Percentiles rank a stretch among this genome's conserved stretches.
These are phyloP conservation scores for Scaeva pyrastri DNA, from an alignment of 2,888 invertebrate species.

Conservation along the genomic window DNA sequence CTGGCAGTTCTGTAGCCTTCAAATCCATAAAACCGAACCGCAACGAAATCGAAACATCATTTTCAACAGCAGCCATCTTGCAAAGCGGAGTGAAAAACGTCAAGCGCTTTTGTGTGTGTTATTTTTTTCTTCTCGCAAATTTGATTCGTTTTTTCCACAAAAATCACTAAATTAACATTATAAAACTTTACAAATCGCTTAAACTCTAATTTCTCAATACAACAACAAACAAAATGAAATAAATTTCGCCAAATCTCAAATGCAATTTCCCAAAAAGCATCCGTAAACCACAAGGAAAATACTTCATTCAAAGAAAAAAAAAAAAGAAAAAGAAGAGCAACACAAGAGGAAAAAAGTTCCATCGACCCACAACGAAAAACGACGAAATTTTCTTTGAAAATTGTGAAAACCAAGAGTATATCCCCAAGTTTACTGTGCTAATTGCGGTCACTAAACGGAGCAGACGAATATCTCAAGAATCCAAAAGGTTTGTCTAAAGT, in stretches of 20 bases:
- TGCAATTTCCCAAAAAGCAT: slow-evolving; percentile 39
- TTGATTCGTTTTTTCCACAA: slow-evolving; percentile 66
- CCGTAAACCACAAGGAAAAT: slow-evolving; percentile 20
- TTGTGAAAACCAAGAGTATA: slow-evolving; percentile 44
- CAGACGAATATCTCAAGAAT: not conserved
- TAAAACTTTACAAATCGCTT: slow-evolving; percentile 47
- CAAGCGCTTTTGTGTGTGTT: slow-evolving; percentile 75
- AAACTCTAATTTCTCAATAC: slow-evolving; percentile 20
- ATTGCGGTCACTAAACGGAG: not conserved
- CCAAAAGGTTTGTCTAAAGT: slow-evolving; percentile 3
- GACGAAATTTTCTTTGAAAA: slow-evolving; percentile 53
- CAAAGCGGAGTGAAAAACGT: slow-evolving; percentile 66
- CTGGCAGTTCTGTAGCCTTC: slow-evolving; percentile 44
- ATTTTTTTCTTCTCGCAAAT: slow-evolving; percentile 69
- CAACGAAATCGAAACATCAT: slow-evolving; percentile 54
- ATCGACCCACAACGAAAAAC: slow-evolving; percentile 64
- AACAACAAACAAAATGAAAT: slow-evolving; percentile 54
- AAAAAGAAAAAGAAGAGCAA: slow-evolving; percentile 39
- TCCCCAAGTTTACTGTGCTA: not conserved
- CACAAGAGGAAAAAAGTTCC: slow-evolving; percentile 45
- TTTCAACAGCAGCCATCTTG: slow-evolving; percentile 67
- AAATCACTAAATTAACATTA: slow-evolving; percentile 55
- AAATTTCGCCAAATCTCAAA: slow-evolving; percentile 44
- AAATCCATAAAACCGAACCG: slow-evolving; percentile 37
- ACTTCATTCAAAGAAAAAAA: slow-evolving; percentile 12